phyloP scores from a whole-genome alignment of 2,113 vertebrate genomes.

The Laticauda laticaudata region DNA sequence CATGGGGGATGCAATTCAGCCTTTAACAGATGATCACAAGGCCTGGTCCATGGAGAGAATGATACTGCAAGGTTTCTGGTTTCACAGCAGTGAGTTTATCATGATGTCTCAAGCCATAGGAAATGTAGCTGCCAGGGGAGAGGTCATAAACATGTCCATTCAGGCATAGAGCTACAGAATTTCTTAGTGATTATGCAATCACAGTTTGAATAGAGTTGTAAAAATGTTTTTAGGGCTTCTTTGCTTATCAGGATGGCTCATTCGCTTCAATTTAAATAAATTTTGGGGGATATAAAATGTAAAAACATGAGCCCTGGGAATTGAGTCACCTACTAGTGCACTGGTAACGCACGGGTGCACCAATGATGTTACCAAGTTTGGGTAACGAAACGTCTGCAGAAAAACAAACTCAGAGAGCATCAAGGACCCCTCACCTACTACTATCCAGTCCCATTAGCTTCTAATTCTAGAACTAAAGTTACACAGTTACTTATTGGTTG shows the following conservation, averaged over 20 bases:
- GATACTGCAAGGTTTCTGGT: conserved; percentile 12
- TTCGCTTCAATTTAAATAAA: not conserved
- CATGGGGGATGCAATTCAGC: conserved; percentile 51
- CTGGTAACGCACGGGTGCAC: too few relatives aligned
- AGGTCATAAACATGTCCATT: conserved; percentile 18
- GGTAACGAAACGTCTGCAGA: too few relatives aligned
- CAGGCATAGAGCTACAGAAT: not conserved
- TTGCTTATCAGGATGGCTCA: not conserved
- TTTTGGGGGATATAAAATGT: too few relatives aligned
- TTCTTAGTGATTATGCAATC: conserved; percentile 15
- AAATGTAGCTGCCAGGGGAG: conserved; percentile 25
- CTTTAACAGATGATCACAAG: conserved; percentile 57
- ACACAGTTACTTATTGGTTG: too few relatives aligned
- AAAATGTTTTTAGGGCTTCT: not conserved
- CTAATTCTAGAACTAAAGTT: too few relatives aligned
- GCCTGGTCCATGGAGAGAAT: not conserved
- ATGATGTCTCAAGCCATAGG: conserved; percentile 27
- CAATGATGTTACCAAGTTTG: too few relatives aligned
- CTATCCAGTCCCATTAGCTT: too few relatives aligned
- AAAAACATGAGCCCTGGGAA: too few relatives aligned
- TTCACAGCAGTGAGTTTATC: conserved; percentile 5
- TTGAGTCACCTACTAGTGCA: too few relatives aligned
- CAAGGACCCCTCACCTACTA: too few relatives aligned
- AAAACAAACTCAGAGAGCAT: too few relatives aligned
- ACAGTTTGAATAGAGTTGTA: not conserved